Base-by-base conservation (phyloP, 2,888 invertebrate genomes). In the Pachycephus smyrnensis region DNA sequence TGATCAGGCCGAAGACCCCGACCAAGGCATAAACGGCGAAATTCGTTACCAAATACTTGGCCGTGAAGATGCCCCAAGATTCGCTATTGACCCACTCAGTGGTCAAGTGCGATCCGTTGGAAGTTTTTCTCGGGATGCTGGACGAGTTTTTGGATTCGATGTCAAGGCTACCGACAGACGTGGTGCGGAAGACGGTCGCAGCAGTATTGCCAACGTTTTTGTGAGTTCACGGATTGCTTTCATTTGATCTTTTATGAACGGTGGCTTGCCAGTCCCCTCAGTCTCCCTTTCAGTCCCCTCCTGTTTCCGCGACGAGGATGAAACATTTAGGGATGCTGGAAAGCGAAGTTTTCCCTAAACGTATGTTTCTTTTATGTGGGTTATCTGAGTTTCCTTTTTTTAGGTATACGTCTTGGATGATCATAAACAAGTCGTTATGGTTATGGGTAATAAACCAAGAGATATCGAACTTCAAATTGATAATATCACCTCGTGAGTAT, bases 331-430 rank as follows among this genome's bases (percentile, higher is more conserved):
- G 37, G 36, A 55, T 69, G 11, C 6, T 12, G 1, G 9, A 55
- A 55, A 55, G n/a, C 33, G 15, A 37, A 69, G 12, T 69, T 79
- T 37, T 36, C 4, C 33, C 68, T 40, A 30, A 69, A 40, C 68
- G 40, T 35, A 36, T 2, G 12, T 76, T 33, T 12, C 12, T 55
- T 55, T 23, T 2, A 9, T 9, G 55, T 55, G 23, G 9, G 0
- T 55, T 15, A 55, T 1, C 15, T 77, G 1, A 76, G 69, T 35
- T 12, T 75, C 3, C n/a, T 33, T 30, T 79, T 87, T 87, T 40
- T 84, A 96, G 96, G 95, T 97, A 0, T 97, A 97, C 89, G 95
- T 97, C 3, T 92, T 97, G 76, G 96, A 97, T 82, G 96, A 97
- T 86, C 94, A 95, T 80, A 96, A 95, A 85, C 96, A 97, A 90